These are phyloP conservation scores for Porites lutea DNA, from an alignment of 64 coral and sea anemone genomes.

Conservation along the genomic window DNA sequence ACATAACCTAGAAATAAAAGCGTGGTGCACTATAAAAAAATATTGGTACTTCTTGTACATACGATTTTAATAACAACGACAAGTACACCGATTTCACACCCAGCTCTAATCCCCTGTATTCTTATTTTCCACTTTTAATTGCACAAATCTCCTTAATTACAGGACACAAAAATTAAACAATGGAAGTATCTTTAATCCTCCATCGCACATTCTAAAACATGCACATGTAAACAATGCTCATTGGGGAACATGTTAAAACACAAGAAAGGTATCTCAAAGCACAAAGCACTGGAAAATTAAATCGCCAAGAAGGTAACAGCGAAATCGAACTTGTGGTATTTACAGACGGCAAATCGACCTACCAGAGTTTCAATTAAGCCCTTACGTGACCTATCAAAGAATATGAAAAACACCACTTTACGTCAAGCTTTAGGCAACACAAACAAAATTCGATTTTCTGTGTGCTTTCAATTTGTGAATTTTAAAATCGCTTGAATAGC, in stretches of 20 bases:
- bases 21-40: neutral
- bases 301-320: too few species aligned
- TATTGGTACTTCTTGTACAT: constrained; percentile 8
- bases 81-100: neutral
- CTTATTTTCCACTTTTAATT: neutral
- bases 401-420: too few species aligned
- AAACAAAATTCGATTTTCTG: neutral
- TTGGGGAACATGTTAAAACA: neutral
- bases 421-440: too few species aligned
- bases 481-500: neutral
- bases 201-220: neutral
- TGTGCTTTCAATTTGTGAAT: neutral
- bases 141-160: constrained; percentile 4
- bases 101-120: neutral
- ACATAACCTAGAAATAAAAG: neutral
- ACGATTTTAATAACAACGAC: neutral
- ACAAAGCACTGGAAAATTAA: too few species aligned
- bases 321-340: too few species aligned
- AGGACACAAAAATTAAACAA: neutral
- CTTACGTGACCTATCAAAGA: neutral
- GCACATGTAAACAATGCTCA: neutral
- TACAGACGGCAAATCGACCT: too few species aligned
- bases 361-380: neutral
- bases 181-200: neutral
- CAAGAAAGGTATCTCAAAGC: too few species aligned